These are phyloP conservation scores for Heliconius nattereri DNA, from an alignment of 1,140 invertebrate genomes.

Conservation along the genomic window DNA sequence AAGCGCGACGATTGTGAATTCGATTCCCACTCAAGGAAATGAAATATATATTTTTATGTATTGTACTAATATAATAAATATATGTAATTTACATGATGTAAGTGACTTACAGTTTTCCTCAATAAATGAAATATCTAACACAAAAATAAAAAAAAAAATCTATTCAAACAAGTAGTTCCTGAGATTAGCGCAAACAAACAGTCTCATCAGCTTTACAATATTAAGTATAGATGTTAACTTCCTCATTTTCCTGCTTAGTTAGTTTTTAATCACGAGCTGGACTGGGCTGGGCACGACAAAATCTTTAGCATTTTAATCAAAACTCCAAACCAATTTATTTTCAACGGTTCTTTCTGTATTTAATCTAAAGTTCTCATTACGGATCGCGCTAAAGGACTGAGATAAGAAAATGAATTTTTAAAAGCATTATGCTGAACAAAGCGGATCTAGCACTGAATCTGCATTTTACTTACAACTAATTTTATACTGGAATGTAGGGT, in stretches of 20 bases:
- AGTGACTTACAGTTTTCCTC: no score
- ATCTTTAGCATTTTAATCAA: conserved; percentile 31
- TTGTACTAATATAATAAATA: no score
- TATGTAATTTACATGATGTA: no score
- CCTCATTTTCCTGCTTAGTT: background rate
- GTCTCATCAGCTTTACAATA: no score
- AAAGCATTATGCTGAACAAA: conserved; percentile 36
- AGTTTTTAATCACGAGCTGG: conserved; percentile 12
- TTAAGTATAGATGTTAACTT: background rate
- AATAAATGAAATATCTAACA: no score
- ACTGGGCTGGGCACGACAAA: conserved; percentile 18
- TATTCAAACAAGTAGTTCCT: no score
- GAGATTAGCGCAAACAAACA: no score
- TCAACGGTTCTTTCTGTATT: conserved; percentile 34
- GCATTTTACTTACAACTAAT: conserved; percentile 42
- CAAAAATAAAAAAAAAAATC: no score
- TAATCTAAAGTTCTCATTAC: conserved; percentile 39
- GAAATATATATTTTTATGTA: no score
- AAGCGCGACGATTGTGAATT: background rate
- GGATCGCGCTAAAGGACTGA: conserved; percentile 30
- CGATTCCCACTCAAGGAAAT: background rate
- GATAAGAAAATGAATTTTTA: conserved; percentile 42
- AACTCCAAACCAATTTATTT: conserved; percentile 30
- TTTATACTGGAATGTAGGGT: conserved; percentile 29
- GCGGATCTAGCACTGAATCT: conserved; percentile 39